Evolutionary conservation across 2,797 vertebrate genomes (phyloP), one percentile per base, ranked within the genome.

Genomic region (Sebastiscus albofasciatus): DNA sequence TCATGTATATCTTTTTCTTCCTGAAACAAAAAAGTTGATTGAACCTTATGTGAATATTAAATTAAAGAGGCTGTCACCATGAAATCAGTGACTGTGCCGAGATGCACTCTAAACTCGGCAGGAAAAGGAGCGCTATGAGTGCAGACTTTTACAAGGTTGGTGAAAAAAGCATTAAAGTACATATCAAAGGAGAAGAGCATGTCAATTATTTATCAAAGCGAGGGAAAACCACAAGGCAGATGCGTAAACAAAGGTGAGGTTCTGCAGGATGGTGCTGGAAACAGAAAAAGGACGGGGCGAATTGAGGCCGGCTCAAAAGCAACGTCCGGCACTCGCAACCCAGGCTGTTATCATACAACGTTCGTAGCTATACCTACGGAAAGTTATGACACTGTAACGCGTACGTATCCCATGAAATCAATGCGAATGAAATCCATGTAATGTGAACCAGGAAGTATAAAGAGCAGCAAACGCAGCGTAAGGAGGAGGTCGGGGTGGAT

Each of bases 121-220:
- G 82, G 81, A 88, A 42, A 67, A 81, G 81, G 54, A 82, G 70
- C 65, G 65, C 71, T 74, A 22, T 20, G 84, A 88, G 82, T 82
- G 83, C 74, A 87, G 80, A 88, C 83, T 89, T 89, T 84, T 87
- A 89, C 89, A 85, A 86, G 77, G 81, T 81, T 79, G 83, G 75
- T 87, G 83, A 88, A 91, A 87, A 93, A 88, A 84, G 85, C 90
- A 90, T 90, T 87, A 92, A 93, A 87, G 85, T 87, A 90, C 83
- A 92, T 90, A 92, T 92, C 89, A 95, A 94, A 95, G 89, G 79
- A 92, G 87, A 79, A 83, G 77, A 81, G 64, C 73, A 62, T 81
- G 92, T 94, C 81, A 93, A 94, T 95, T 93, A 94, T 96, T 94
- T 84, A 94, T 90, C 87, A 91, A 81, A 93, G 83, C 82, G 82